Percentiles rank a stretch among this genome's conserved stretches.
These are phyloP conservation scores for Bugula neritina DNA, from an alignment of 2,888 invertebrate genomes.

Conservation along the genomic window DNA sequence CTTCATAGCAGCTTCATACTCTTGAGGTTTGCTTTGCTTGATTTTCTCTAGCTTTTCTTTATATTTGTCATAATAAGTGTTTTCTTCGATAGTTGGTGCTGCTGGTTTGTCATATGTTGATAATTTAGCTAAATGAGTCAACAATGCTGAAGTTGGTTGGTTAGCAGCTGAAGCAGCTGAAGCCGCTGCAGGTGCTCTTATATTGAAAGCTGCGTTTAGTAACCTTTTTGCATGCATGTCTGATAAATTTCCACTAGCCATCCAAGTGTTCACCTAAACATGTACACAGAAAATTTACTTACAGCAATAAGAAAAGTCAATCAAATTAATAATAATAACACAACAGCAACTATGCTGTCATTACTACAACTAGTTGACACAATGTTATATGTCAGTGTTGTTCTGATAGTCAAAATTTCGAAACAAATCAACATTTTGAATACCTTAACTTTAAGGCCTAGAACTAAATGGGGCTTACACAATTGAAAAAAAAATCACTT, in stretches of 20 bases:
- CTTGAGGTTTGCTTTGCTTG: slow-evolving; percentile 2
- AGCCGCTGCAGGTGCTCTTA: background rate
- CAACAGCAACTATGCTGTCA: no score
- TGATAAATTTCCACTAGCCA: slow-evolving; percentile 3
- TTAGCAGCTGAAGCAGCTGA: background rate
- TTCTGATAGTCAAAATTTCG: no score
- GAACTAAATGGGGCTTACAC: no score
- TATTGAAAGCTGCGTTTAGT: background rate
- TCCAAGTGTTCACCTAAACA: background rate
- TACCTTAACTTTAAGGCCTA: no score
- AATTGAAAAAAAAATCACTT: no score
- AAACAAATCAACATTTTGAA: no score
- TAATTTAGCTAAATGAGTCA: background rate
- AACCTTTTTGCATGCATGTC: slow-evolving; percentile 6
- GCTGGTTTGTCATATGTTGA: slow-evolving; percentile 12
- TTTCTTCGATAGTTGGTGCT: background rate
- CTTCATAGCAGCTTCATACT: slow-evolving; percentile 16
- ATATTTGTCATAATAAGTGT: background rate
- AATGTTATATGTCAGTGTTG: no score
- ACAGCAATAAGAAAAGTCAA: no score
- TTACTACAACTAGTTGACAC: no score
- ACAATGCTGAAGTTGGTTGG: background rate
- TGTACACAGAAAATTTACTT: no score
- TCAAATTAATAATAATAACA: no score
- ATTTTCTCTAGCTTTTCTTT: slow-evolving; percentile 25